Evolutionary conservation across 2,888 invertebrate genomes (phyloP).

Genomic region (Pogonocherus hispidulus): DNA sequence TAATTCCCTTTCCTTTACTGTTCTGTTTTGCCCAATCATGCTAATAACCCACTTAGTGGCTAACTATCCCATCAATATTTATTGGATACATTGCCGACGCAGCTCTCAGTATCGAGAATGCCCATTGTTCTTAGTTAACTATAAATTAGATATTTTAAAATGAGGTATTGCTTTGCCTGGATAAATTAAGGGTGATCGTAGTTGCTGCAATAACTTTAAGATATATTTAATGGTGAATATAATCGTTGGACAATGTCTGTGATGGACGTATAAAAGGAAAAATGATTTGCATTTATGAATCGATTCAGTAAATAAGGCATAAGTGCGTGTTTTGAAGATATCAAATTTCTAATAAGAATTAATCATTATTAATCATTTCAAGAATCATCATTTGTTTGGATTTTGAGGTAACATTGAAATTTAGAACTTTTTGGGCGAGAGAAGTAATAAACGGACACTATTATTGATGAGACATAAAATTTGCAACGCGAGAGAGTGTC

Average conservation of each 20-base stretch:
- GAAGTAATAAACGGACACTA: too few species aligned
- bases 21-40: conserved; percentile 60
- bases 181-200: conserved; percentile 25
- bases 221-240: conserved; percentile 22
- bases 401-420: too few species aligned
- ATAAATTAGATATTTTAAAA: conserved; percentile 43
- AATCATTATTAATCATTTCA: too few species aligned
- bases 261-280: conserved; percentile 21
- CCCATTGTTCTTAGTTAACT: conserved; percentile 43
- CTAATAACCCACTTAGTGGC: conserved; percentile 60
- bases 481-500: too few species aligned
- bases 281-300: background rate
- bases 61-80: conserved; percentile 53
- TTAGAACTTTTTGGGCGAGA: too few species aligned
- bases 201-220: conserved; percentile 14
- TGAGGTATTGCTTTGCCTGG: conserved; percentile 16
- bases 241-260: conserved; percentile 12
- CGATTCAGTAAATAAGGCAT: too few species aligned
- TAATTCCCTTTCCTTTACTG: conserved; percentile 54
- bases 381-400: too few species aligned
- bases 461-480: too few species aligned
- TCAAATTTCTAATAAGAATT: too few species aligned
- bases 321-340: too few species aligned
- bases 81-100: conserved; percentile 45
- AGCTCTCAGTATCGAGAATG: conserved; percentile 28